A percentile compares a stretch with the other conserved stretches of the same genome.
phyloP scores from a whole-genome alignment of 2,113 vertebrate genomes.

The Geococcyx californianus region DNA sequence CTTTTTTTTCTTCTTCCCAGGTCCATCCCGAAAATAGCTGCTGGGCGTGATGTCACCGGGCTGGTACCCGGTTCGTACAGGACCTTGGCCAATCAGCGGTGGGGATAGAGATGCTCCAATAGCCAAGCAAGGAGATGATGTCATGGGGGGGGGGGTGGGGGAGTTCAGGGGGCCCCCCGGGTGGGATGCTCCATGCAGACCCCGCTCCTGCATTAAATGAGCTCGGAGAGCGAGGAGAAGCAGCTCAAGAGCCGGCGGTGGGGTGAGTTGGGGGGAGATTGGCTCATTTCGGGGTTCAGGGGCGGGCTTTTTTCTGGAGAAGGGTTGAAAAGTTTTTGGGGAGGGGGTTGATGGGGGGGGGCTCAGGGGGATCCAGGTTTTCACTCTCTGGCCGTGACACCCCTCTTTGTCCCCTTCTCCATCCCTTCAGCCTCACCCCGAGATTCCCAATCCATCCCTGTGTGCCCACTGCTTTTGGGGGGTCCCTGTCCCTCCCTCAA shows the following conservation, averaged over 20 bases:
- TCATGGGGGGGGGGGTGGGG: background rate
- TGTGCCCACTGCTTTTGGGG: no score
- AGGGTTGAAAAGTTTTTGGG: background rate
- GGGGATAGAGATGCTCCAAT: background rate
- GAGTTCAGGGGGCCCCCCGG: background rate
- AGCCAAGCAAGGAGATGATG: background rate
- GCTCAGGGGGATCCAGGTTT: background rate
- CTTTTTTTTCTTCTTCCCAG: background rate
- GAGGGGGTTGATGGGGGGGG: background rate
- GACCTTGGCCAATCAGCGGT: background rate
- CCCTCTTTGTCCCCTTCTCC: background rate
- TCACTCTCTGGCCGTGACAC: no score
- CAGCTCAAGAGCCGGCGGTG: background rate
- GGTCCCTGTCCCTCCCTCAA: no score
- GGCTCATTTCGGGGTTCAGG: background rate
- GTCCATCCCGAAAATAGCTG: background rate
- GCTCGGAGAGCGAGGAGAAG: background rate
- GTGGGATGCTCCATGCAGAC: background rate
- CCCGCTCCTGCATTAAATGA: background rate
- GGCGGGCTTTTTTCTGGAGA: background rate
- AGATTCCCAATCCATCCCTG: no score
- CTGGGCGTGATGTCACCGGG: slow-evolving; percentile 14
- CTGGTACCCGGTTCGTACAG: background rate
- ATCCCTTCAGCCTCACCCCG: background rate
- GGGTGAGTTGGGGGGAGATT: background rate